Conservation (phyloP, 2,113 vertebrate species). For the Andinoacara biseriatus region DNA sequence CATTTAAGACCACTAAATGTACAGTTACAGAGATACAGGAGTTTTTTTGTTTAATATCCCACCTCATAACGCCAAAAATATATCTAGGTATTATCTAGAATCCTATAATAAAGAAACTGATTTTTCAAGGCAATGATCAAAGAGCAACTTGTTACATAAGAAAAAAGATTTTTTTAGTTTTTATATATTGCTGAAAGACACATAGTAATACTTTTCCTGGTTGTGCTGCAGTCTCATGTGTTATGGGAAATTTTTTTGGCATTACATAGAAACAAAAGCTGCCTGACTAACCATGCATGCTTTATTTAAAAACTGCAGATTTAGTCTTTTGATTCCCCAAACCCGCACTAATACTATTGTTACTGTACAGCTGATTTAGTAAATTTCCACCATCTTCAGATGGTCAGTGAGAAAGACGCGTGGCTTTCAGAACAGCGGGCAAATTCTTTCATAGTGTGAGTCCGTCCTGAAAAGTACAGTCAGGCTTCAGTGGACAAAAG, state of each 20-base stretch:
- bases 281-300: not conserved
- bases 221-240: not conserved
- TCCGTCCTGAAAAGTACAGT: conserved; percentile 61
- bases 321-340: not conserved
- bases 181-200: not conserved
- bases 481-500: conserved; percentile 65
- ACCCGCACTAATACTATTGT: not conserved
- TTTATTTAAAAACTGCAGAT: not conserved
- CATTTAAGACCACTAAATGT: not conserved
- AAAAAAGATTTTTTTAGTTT: not conserved
- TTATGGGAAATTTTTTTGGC: not conserved
- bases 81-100: not conserved
- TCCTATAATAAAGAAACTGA: not conserved
- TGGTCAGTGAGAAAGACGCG: not conserved
- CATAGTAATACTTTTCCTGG: not conserved
- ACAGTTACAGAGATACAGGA: not conserved
- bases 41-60: not conserved
- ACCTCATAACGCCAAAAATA: not conserved
- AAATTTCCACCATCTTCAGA: not conserved
- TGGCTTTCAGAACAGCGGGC: conserved; percentile 33
- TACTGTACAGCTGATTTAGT: not conserved
- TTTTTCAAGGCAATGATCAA: not conserved
- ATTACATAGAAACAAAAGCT: not conserved
- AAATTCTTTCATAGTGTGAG: conserved; percentile 49
- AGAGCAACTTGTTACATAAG: not conserved